A percentile compares a stretch with the other conserved stretches of the same genome.
Evolutionary conservation across 2,797 vertebrate species (phyloP).

Genomic region (Eospalax fontanierii): DNA sequence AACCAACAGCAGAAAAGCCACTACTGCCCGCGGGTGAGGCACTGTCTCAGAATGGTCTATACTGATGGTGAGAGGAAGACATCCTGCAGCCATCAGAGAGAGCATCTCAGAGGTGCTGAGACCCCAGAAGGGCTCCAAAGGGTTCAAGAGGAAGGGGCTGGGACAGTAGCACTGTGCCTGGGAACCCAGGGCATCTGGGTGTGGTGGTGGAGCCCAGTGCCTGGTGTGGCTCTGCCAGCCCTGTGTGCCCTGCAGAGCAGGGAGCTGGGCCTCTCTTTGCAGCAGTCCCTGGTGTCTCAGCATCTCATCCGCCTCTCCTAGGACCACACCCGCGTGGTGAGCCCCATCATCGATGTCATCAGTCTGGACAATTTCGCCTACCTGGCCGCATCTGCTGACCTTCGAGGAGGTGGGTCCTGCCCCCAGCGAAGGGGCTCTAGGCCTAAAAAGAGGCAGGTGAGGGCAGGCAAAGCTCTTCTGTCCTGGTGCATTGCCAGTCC

Average conservation of each 20-base stretch:
- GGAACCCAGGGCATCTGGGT: not conserved
- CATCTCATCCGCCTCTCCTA: conserved; percentile 82
- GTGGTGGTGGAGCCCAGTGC: not conserved
- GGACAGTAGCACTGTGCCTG: not conserved
- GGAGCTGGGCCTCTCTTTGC: not conserved
- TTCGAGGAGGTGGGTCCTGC: conserved; percentile 95
- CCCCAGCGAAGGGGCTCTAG: not conserved
- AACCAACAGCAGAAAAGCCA: not conserved
- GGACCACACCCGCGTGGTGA: conserved; percentile 98
- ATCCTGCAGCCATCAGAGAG: conserved; percentile 2
- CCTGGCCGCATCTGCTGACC: conserved; percentile 97
- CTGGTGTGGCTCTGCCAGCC: no score
- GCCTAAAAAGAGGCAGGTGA: conserved; percentile 35
- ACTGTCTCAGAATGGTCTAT: not conserved
- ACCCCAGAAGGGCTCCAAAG: not conserved
- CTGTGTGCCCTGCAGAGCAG: not conserved
- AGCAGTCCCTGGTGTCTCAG: not conserved
- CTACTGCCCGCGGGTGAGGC: not conserved
- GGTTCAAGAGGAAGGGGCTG: not conserved
- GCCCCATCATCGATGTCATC: conserved; percentile 99
- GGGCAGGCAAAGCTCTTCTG: not conserved
- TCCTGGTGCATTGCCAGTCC: not conserved
- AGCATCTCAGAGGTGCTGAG: conserved; percentile 25
- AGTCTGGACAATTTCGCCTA: conserved; percentile 99
- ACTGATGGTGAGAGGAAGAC: not conserved